These are phyloP conservation scores for Lycaon pictus DNA, from an alignment of 2,113 vertebrate species.

Conservation along the genomic window DNA sequence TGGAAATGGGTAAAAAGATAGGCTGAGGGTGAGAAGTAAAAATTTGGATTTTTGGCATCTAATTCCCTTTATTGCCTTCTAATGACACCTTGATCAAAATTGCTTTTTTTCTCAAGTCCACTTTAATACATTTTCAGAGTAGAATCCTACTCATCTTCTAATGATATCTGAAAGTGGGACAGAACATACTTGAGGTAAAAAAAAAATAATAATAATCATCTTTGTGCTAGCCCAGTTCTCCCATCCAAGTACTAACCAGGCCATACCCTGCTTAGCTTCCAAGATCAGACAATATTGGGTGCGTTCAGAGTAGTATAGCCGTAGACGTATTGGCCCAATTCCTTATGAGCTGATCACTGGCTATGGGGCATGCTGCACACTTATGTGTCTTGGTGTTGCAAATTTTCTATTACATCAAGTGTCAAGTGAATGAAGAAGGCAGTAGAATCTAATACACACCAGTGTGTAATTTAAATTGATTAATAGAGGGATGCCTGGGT, in stretches of 20 bases:
- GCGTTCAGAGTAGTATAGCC: too few relatives aligned
- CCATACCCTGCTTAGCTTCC: too few relatives aligned
- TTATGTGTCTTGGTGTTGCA: neutral
- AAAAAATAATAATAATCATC: neutral
- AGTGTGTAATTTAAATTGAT: neutral
- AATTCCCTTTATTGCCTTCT: neutral
- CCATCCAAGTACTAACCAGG: too few relatives aligned
- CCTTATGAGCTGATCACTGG: neutral
- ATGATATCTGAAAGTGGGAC: neutral
- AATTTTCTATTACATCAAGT: neutral
- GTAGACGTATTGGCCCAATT: too few relatives aligned
- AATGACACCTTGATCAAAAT: neutral
- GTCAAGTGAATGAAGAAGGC: neutral
- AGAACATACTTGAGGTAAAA: neutral
- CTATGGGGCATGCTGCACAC: neutral
- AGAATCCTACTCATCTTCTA: neutral
- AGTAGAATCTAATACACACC: neutral
- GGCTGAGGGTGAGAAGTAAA: neutral
- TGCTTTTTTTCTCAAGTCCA: neutral
- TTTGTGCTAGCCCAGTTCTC: neutral
- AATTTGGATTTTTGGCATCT: neutral
- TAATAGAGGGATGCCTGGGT: neutral
- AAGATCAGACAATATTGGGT: too few relatives aligned
- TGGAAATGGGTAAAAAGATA: neutral
- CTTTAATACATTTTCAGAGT: neutral